These are phyloP conservation scores for Cantharis rustica DNA, from an alignment of 2,888 invertebrate species.

Conservation along the genomic window DNA sequence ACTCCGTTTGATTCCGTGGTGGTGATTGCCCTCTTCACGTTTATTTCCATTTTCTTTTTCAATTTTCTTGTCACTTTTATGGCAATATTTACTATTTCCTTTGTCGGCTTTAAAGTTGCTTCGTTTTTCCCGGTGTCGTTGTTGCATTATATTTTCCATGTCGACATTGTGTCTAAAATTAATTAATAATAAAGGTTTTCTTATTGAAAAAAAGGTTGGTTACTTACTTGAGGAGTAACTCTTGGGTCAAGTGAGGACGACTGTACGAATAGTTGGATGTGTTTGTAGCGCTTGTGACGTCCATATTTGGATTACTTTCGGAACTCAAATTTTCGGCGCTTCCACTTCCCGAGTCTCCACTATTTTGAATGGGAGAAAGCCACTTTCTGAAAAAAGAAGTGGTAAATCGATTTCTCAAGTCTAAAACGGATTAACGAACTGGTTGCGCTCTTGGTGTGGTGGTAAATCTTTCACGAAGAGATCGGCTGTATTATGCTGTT, in stretches of 20 bases:
- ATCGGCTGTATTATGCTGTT: conserved; percentile 51
- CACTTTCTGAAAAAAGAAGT: conserved; percentile 51
- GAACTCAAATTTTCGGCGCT: conserved; percentile 66
- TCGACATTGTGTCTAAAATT: conserved; percentile 73
- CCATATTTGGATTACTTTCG: conserved; percentile 62
- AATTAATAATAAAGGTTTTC: not conserved
- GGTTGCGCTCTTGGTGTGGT: conserved; percentile 40
- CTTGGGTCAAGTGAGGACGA: conserved; percentile 64
- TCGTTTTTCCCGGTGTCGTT: conserved; percentile 69
- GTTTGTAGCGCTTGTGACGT: conserved; percentile 58
- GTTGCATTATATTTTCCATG: conserved; percentile 80
- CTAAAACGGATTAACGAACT: conserved; percentile 10
- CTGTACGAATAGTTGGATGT: conserved; percentile 57
- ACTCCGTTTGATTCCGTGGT: conserved; percentile 66
- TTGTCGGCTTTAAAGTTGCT: conserved; percentile 57
- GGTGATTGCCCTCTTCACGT: conserved; percentile 35
- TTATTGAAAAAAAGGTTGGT: not conserved
- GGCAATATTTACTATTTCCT: conserved; percentile 44
- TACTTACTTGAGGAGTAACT: conserved; percentile 59
- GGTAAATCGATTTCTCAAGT: not conserved
- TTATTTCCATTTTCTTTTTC: conserved; percentile 36
- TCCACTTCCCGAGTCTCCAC: conserved; percentile 63
- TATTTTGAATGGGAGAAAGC: conserved; percentile 56
- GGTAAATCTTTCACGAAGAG: conserved; percentile 44
- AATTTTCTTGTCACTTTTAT: conserved; percentile 40